Evolutionary conservation across 2,113 vertebrate genomes (phyloP).

Genomic region (Morone saxatilis): DNA sequence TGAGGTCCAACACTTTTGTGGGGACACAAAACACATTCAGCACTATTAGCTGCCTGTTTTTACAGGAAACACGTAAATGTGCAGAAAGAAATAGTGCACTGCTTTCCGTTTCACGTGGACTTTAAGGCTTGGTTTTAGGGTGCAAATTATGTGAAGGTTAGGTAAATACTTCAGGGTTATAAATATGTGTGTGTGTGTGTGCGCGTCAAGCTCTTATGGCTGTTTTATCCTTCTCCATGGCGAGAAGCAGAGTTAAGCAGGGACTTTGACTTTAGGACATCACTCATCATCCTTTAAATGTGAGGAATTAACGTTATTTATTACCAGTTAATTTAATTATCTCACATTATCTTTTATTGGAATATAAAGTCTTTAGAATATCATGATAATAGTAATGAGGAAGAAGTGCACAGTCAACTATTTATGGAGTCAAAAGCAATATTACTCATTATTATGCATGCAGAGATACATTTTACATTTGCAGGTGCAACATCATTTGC

Average conservation of each 20-base stretch:
- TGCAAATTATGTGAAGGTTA: no score
- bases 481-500: neutral
- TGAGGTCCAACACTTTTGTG: no score
- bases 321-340: neutral
- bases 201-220: neutral
- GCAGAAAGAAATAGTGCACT: no score
- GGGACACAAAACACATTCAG: no score
- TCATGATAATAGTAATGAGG: neutral
- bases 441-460: no score
- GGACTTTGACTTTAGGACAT: no score
- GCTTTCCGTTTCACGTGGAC: no score
- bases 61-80: no score
- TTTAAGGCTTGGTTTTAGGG: no score
- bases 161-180: no score
- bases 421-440: neutral
- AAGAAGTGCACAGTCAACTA: neutral
- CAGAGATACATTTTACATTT: neutral
- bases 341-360: neutral
- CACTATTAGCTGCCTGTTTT: no score
- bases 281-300: neutral
- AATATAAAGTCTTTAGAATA: neutral
- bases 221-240: constrained; percentile 6
- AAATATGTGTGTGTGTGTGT: neutral
- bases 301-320: neutral
- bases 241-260: no score